phyloP scores from a whole-genome alignment of 2,113 vertebrate genomes.

The Hiodon alosoides region DNA sequence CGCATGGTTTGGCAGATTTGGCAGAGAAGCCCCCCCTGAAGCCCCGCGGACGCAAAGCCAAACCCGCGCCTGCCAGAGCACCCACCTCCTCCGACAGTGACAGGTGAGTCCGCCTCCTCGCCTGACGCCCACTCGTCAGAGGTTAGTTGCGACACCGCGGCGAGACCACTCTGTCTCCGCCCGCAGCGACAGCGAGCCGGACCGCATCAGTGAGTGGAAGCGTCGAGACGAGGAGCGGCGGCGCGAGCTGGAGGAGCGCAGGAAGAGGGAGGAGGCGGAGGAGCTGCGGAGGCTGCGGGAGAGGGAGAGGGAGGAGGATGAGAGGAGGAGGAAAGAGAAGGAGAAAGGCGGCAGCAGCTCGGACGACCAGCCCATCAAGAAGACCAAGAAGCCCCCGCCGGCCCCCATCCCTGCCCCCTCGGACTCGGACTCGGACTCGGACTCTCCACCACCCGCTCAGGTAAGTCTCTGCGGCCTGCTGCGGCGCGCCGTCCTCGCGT shows the following conservation, averaged over 20 bases:
- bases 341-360: slow-evolving; percentile 68
- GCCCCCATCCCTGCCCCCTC: slow-evolving; percentile 70
- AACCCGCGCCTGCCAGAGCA: slow-evolving; percentile 67
- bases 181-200: slow-evolving; percentile 76
- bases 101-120: slow-evolving; percentile 61
- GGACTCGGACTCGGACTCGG: slow-evolving; percentile 73
- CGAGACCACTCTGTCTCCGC: slow-evolving; percentile 24
- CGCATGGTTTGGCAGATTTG: neutral
- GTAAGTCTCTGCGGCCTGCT: slow-evolving; percentile 26
- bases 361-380: slow-evolving; percentile 71
- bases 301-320: slow-evolving; percentile 84
- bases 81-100: slow-evolving; percentile 78
- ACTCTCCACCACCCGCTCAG: slow-evolving; percentile 50
- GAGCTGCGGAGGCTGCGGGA: slow-evolving; percentile 83
- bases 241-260: slow-evolving; percentile 83
- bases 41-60: slow-evolving; percentile 76
- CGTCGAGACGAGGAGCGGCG: slow-evolving; percentile 81
- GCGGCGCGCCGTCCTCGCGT: neutral
- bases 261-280: slow-evolving; percentile 87
- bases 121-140: neutral
- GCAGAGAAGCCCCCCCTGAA: slow-evolving; percentile 82
- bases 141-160: neutral
- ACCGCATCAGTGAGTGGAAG: slow-evolving; percentile 95
- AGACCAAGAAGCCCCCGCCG: slow-evolving; percentile 72
- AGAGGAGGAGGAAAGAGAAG: slow-evolving; percentile 80